Evolutionary conservation across 2,888 invertebrate species (phyloP), one percentile per base, ranked within the genome.

Genomic region (Emmelina monodactyla): DNA sequence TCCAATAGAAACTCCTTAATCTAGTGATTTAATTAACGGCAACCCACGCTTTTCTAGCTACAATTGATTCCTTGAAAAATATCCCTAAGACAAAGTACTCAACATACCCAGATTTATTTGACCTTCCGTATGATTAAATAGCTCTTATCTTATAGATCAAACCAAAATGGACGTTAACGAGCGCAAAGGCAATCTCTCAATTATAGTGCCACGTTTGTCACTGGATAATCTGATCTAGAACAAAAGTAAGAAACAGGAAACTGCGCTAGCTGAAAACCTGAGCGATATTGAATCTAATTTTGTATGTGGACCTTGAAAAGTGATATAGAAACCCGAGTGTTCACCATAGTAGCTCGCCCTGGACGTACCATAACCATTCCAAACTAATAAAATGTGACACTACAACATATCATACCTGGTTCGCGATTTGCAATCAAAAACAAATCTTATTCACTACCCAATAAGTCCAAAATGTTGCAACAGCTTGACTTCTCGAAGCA

Each of bases 361-460:
- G 6, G 61, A 66, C 58, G 61, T 62, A 67, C 63, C 63, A 55
- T 51, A 62, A 64, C 62, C 61, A 58, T 68, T 65, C 54, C 53
- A 49, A 62, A 65, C 25, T 11, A 70, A 63, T 61, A 70, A 71
- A 73, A 78, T 75, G 72, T 64, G 72, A 75, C 60, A 63, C 73
- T 70, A 51, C 13, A 14, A 50, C 48, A 49, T 50, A 49, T 48
- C 49, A 55, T 50, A 61, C 53, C 55, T 60, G 58, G 57, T 53
- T 33, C 37, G 36, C 22, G n/a, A 36, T 25, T 37, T 40, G 34
- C 43, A 57, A 48, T 47, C 49, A 37, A 62, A 65, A 61, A 53
- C 38, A 44, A 43, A 31, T 50, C 47, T 44, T 64, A 61, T 53
- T 34, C 28, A 34, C 39, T 32, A 31, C n/a, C n/a, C n/a, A n/a